These are phyloP conservation scores for Conistra vaccinii DNA, from an alignment of 2,888 invertebrate species.

Conservation along the genomic window DNA sequence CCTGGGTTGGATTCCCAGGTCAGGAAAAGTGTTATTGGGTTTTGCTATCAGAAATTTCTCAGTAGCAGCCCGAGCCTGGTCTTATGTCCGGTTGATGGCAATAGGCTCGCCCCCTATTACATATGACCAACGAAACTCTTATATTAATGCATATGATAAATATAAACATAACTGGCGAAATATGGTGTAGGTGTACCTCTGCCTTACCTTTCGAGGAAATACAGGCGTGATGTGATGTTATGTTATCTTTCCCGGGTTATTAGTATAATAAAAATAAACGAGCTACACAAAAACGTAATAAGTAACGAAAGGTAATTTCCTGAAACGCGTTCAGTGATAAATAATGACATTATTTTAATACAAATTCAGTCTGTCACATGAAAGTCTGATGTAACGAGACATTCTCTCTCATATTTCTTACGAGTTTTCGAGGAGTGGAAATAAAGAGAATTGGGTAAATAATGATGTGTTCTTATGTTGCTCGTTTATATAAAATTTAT, in stretches of 20 bases:
- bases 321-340: conserved; percentile 15
- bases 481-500: conserved; percentile 11
- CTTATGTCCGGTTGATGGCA: no score
- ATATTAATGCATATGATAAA: no score
- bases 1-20: background rate
- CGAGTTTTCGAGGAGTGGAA: conserved; percentile 22
- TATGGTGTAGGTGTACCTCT: background rate
- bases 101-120: background rate
- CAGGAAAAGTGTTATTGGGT: background rate
- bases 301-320: conserved; percentile 36
- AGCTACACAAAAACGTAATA: background rate
- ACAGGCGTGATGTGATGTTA: background rate
- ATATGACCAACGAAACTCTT: no score
- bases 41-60: background rate
- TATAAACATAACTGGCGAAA: background rate
- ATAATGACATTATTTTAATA: conserved; percentile 51
- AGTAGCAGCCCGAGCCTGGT: no score
- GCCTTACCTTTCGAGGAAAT: background rate
- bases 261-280: conserved; percentile 9
- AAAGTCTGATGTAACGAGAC: conserved; percentile 30
- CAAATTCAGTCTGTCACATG: conserved; percentile 52
- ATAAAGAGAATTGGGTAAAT: conserved; percentile 41
- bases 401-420: conserved; percentile 34
- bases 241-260: no score
- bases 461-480: conserved; percentile 14